Evolutionary conservation across 2,797 vertebrate species (phyloP), one percentile per base, ranked within the genome.

Genomic region (Kryptopterus vitreolus): DNA sequence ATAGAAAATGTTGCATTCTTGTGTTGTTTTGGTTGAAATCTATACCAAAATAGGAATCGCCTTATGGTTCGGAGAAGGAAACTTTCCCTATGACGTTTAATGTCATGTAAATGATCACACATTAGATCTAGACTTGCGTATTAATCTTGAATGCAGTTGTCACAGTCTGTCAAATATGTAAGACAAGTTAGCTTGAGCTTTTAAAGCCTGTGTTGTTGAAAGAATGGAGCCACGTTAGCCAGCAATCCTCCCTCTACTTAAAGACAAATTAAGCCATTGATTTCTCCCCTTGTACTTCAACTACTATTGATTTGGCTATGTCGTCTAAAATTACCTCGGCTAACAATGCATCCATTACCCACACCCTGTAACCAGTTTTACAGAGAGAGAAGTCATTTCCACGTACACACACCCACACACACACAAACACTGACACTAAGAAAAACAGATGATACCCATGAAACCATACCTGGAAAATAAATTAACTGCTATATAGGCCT

Each of bases 251-350:
- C 76, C 61, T 80, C 81, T 73, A 83, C 82, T 86, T 84, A 85
- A 77, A 86, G 81, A 87, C 86, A 91, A 91, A 91, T 90, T 85
- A 90, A 88, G 81, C 79, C 85, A 91, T 89, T 84, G 88, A 92
- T 91, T 88, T 82, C 75, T 8, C 53, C 85, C 81, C 84, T 85
- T 90, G 86, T 87, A 87, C 85, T 85, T 89, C 86, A 90, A 86
- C 80, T 77, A 78, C 80, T 86, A 92, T 91, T 84, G 91, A 91
- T 91, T 89, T 82, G 72, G 50, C 81, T 86, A 76, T 84, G 83
- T 85, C 81, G 81, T 89, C 87, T 87, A 81, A 88, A 87, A 90
- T 88, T 84, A 86, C 87, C 81, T 74, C 29, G 31, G 68, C 70
- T 84, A 83, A 82, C 83, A 73, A 62, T 58, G 81, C 83, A 74